Evolutionary conservation across 1,140 invertebrate genomes (phyloP).

Genomic region (Rhagoletis zephyria): DNA sequence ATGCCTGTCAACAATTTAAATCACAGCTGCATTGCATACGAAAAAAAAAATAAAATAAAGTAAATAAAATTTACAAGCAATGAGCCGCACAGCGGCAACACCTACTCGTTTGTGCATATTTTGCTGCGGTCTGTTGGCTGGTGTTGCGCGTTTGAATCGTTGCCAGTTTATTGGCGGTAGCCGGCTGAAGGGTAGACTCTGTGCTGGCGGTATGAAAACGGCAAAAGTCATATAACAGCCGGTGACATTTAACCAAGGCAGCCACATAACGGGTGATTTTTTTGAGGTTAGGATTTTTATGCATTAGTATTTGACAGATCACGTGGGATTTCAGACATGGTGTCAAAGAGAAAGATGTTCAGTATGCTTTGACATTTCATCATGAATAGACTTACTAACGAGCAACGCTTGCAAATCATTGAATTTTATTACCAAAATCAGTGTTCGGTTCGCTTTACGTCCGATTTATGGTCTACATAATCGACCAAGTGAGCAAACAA

Average conservation of each 20-base stretch:
- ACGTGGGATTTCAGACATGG: too few relatives aligned
- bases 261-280: too few relatives aligned
- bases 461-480: too few relatives aligned
- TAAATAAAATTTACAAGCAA: neutral
- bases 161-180: neutral
- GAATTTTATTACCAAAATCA: too few relatives aligned
- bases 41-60: neutral
- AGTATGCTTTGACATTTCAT: too few relatives aligned
- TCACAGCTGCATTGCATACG: neutral
- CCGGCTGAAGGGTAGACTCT: neutral
- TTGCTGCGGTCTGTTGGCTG: neutral
- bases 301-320: too few relatives aligned
- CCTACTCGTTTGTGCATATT: neutral
- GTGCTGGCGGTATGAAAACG: neutral
- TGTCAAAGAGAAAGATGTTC: too few relatives aligned
- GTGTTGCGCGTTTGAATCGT: neutral
- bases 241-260: slow-evolving; percentile 23
- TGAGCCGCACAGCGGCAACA: neutral
- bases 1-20: slow-evolving; percentile 50
- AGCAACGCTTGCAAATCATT: too few relatives aligned
- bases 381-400: too few relatives aligned
- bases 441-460: too few relatives aligned
- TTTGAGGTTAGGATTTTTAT: too few relatives aligned
- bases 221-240: slow-evolving; percentile 25
- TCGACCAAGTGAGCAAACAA: too few relatives aligned